These are phyloP conservation scores for Mellilla xanthometata DNA, from an alignment of 2,888 invertebrate species.

Conservation along the genomic window DNA sequence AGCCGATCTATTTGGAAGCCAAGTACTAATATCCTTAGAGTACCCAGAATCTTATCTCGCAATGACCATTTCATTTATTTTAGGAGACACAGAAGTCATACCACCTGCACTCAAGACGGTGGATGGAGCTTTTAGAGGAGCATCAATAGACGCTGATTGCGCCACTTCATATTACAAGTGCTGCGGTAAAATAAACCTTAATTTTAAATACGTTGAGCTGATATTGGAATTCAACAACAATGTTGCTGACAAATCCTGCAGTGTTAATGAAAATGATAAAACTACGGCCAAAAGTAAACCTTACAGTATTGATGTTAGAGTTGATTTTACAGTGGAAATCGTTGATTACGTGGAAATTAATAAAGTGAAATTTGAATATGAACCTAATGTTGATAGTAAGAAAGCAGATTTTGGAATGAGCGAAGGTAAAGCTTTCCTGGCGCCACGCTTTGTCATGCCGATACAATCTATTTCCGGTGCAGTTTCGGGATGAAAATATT, in stretches of 20 bases:
- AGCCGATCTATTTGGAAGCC: conserved; percentile 40
- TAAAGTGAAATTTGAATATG: conserved; percentile 28
- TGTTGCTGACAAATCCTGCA: conserved; percentile 62
- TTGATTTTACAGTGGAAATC: conserved; percentile 32
- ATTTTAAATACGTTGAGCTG: not conserved
- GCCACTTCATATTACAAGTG: conserved; percentile 56
- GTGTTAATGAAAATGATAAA: conserved; percentile 45
- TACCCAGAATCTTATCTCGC: conserved; percentile 64
- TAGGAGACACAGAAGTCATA: conserved; percentile 76
- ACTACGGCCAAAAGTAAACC: conserved; percentile 36
- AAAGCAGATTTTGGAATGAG: conserved; percentile 34
- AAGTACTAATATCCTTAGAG: conserved; percentile 27
- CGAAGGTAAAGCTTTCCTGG: conserved; percentile 49
- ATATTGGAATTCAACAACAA: conserved; percentile 25
- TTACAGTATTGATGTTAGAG: conserved; percentile 34
- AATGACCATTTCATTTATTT: conserved; percentile 79
- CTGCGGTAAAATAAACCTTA: conserved; percentile 40
- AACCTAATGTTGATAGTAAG: conserved; percentile 1
- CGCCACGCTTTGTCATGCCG: conserved; percentile 81
- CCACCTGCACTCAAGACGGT: conserved; percentile 76
- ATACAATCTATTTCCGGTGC: conserved; percentile 80
- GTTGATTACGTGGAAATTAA: conserved; percentile 33
- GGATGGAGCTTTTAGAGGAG: conserved; percentile 71
- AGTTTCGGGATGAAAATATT: conserved; percentile 82
- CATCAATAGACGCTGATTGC: conserved; percentile 64